Percentiles rank a stretch among this genome's conserved stretches.
Evolutionary conservation across 2,113 vertebrate genomes (phyloP).

Genomic region (Hippotragus niger): DNA sequence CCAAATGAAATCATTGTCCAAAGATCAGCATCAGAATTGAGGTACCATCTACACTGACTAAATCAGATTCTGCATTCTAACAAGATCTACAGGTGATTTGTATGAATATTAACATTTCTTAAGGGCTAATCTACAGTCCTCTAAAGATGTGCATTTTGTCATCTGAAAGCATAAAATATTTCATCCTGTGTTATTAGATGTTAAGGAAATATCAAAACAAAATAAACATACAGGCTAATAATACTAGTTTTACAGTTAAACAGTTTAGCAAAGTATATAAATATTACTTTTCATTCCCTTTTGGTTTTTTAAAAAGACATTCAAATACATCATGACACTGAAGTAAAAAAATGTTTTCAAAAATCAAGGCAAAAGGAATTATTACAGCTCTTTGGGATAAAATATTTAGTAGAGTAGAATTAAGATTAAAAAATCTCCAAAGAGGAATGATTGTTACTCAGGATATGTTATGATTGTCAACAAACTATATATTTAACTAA

Average conservation of each 20-base stretch:
- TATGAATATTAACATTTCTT: not conserved
- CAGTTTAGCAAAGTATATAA: not conserved
- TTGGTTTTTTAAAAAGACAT: not conserved
- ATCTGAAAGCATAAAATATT: not conserved
- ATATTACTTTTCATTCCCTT: not conserved
- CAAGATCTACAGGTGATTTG: not conserved
- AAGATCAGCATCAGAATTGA: not conserved
- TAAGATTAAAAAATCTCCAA: not conserved
- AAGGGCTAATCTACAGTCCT: not conserved
- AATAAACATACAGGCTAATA: not conserved
- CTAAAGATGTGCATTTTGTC: not conserved
- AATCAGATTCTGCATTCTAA: not conserved
- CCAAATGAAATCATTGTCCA: not conserved
- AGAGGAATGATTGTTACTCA: not conserved
- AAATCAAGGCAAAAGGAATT: not conserved
- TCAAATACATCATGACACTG: not conserved
- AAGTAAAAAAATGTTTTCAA: not conserved
- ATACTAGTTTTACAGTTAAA: not conserved
- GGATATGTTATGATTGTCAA: not conserved
- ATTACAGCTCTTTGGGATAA: not conserved
- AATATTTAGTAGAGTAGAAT: not conserved
- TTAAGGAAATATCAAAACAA: not conserved
- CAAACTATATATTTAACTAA: not conserved
- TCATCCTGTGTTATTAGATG: not conserved
- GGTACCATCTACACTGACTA: not conserved